phyloP scores from a whole-genome alignment of 1,140 invertebrate species.

The fruit fly (Drosophila melanogaster) region DNA sequence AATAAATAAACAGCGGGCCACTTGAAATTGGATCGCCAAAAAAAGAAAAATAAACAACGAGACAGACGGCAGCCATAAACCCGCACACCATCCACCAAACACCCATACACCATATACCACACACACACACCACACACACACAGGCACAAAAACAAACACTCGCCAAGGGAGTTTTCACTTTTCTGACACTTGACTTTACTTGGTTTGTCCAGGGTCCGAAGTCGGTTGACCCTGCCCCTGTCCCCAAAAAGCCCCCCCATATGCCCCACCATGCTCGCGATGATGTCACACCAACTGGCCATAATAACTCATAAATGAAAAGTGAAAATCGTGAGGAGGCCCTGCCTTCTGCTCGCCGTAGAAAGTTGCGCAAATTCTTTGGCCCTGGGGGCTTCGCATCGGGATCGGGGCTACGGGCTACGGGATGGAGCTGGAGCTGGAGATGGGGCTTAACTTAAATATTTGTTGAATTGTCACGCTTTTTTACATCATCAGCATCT shows the following conservation, averaged over 20 bases:
- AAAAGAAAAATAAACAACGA: slow-evolving; percentile 75
- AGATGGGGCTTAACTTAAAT: slow-evolving; percentile 60
- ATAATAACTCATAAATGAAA: slow-evolving; percentile 81
- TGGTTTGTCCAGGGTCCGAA: slow-evolving; percentile 46
- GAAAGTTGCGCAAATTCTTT: slow-evolving; percentile 81
- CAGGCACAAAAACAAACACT: slow-evolving; percentile 30
- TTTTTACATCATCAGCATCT: slow-evolving; percentile 70
- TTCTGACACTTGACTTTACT: slow-evolving; percentile 82
- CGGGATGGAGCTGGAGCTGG: not conserved
- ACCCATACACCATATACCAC: not conserved
- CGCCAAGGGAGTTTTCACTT: slow-evolving; percentile 68
- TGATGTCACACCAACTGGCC: slow-evolving; percentile 66
- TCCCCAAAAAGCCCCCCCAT: not conserved
- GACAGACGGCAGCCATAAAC: slow-evolving; percentile 32
- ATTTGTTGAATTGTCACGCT: slow-evolving; percentile 79
- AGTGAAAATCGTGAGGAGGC: slow-evolving; percentile 69
- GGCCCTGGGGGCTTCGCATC: slow-evolving; percentile 45
- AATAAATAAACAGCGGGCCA: slow-evolving; percentile 78
- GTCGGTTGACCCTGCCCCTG: slow-evolving; percentile 18
- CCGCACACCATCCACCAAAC: slow-evolving; percentile 13
- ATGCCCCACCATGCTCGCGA: slow-evolving; percentile 17
- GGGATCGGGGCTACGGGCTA: not conserved
- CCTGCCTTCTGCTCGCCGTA: slow-evolving; percentile 45
- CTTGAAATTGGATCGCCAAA: slow-evolving; percentile 81
- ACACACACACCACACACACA: slow-evolving; percentile 15